Evolutionary conservation across 1,140 invertebrate genomes (phyloP).

Genomic region (Heliconius himera): DNA sequence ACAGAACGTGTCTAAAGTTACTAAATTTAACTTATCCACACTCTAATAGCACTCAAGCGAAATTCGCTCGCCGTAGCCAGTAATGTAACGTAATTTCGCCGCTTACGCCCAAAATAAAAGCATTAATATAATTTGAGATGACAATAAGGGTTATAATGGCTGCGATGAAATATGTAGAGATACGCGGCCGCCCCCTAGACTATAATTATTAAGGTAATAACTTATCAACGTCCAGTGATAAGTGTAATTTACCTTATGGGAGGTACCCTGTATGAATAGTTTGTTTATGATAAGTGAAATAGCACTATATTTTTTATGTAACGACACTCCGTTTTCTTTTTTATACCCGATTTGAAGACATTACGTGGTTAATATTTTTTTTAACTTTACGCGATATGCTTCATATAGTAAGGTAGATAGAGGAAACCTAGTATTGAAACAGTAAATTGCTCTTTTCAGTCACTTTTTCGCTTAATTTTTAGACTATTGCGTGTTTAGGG

Average conservation of each 20-base stretch:
- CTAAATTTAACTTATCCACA: constrained; percentile 15
- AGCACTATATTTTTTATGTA: not conserved
- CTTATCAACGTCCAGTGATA: constrained; percentile 43
- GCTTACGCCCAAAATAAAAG: constrained; percentile 27
- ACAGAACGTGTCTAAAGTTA: constrained; percentile 7
- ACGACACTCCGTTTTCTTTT: too few species aligned
- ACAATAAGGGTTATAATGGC: constrained; percentile 39
- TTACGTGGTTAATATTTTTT: too few species aligned
- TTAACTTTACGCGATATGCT: too few species aligned
- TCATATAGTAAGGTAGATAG: too few species aligned
- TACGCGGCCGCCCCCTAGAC: constrained; percentile 31
- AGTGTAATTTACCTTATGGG: constrained; percentile 43
- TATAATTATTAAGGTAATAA: constrained; percentile 49
- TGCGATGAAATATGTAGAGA: constrained; percentile 35
- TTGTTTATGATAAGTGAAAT: not conserved
- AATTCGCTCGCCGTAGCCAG: constrained; percentile 21
- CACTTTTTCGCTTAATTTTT: too few species aligned
- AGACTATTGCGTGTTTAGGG: too few species aligned
- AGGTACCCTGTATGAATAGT: not conserved
- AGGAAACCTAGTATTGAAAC: too few species aligned
- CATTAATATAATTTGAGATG: constrained; percentile 30
- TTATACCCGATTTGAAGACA: too few species aligned
- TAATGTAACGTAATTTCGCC: constrained; percentile 24
- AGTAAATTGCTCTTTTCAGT: too few species aligned
- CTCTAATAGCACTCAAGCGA: constrained; percentile 23